phyloP scores from a whole-genome alignment of 2,797 vertebrate species.

The Darevskia mixta region DNA sequence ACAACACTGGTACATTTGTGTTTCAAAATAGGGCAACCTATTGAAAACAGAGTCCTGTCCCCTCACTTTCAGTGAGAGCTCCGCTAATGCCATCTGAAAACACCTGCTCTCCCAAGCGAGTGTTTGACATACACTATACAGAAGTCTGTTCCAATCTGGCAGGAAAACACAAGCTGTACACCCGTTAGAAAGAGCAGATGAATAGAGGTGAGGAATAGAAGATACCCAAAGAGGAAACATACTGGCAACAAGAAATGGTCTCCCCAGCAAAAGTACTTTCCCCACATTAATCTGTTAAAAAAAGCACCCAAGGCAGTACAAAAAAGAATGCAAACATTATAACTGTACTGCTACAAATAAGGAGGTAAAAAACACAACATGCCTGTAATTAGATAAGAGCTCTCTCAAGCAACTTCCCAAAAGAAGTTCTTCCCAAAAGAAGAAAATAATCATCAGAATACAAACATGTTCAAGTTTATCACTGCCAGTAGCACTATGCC shows the following conservation, averaged over 20 bases:
- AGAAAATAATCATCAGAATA: conserved; percentile 58
- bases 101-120: conserved; percentile 35
- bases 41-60: conserved; percentile 46
- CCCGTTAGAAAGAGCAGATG: conserved; percentile 31
- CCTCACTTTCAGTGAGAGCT: conserved; percentile 57
- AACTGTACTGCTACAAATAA: conserved; percentile 36
- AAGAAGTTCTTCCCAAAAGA: conserved; percentile 34
- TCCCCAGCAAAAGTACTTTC: conserved; percentile 21
- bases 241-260: not conserved
- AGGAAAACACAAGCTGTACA: conserved; percentile 33
- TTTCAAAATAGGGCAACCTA: conserved; percentile 32
- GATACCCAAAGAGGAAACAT: conserved; percentile 22
- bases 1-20: conserved; percentile 53
- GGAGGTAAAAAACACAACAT: conserved; percentile 29
- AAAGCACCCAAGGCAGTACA: not conserved
- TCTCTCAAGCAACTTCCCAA: conserved; percentile 52
- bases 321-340: not conserved
- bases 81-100: conserved; percentile 52
- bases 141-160: conserved; percentile 35
- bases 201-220: conserved; percentile 45
- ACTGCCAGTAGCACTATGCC: conserved; percentile 24
- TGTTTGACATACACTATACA: conserved; percentile 43
- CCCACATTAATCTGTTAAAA: not conserved
- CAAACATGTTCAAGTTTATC: conserved; percentile 55
- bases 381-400: conserved; percentile 57